A percentile compares a stretch with the other conserved stretches of the same genome.
phyloP scores from a whole-genome alignment of 35 echinoderm and acorn worm genomes.

The Strongylocentrotus purpuratus region DNA sequence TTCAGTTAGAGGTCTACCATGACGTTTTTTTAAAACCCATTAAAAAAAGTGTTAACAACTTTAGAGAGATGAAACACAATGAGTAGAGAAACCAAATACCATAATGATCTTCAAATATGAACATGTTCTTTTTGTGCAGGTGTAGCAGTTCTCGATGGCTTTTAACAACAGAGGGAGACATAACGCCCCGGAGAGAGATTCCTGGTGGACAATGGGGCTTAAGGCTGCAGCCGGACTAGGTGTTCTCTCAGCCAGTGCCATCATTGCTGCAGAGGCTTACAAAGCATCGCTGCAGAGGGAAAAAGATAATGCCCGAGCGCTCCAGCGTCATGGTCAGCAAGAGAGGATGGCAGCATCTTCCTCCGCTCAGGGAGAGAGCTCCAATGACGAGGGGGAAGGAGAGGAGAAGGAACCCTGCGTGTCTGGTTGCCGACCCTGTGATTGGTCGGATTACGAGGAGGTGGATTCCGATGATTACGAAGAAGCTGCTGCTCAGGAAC shows the following conservation, averaged over 20 bases:
- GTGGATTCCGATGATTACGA: constrained; percentile 45
- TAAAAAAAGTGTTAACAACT: too few species aligned
- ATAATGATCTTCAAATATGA: not conserved
- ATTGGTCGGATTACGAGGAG: constrained; percentile 46
- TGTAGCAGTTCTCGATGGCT: not conserved
- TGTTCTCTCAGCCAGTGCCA: constrained; percentile 35
- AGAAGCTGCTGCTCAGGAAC: constrained; percentile 39
- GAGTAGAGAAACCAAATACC: too few species aligned
- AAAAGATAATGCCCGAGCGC: not conserved
- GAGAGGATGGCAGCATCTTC: not conserved
- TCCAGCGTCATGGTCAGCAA: not conserved
- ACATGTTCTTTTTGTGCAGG: not conserved
- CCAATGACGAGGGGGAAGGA: not conserved
- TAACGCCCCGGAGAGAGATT: not conserved
- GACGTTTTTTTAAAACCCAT: too few species aligned
- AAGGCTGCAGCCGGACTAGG: constrained; percentile 27
- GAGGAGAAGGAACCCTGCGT: not conserved
- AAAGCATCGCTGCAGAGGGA: not conserved
- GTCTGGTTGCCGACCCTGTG: not conserved
- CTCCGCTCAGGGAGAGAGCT: not conserved
- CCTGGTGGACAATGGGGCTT: constrained; percentile 28
- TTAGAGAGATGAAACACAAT: too few species aligned
- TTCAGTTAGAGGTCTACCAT: too few species aligned
- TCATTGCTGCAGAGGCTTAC: constrained; percentile 39
- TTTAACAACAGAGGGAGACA: constrained; percentile 22